A percentile compares a stretch with the other conserved stretches of the same genome.
These are phyloP conservation scores for Seriola quinqueradiata DNA, from an alignment of 2,113 vertebrate species.

Conservation along the genomic window DNA sequence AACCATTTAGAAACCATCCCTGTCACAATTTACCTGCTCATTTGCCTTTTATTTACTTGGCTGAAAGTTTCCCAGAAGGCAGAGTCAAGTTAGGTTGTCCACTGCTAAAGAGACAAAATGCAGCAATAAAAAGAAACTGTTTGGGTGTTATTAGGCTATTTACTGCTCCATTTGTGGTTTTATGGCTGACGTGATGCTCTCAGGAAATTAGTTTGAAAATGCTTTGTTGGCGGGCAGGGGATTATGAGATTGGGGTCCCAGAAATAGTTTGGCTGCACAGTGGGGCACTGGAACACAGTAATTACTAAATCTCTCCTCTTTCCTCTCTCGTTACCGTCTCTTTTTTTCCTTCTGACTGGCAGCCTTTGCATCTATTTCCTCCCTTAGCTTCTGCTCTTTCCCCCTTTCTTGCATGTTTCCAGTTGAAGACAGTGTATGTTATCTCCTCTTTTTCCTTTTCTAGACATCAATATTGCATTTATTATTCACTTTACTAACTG, in stretches of 20 bases:
- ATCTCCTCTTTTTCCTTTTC: not conserved
- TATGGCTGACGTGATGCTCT: slow-evolving; percentile 61
- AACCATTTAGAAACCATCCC: not conserved
- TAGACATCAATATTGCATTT: not conserved
- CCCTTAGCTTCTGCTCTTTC: not conserved
- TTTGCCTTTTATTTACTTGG: slow-evolving; percentile 43
- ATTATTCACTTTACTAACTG: not conserved
- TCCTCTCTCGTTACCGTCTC: slow-evolving; percentile 17
- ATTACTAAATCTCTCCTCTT: slow-evolving; percentile 56
- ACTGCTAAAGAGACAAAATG: slow-evolving; percentile 47
- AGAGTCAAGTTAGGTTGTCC: slow-evolving; percentile 35
- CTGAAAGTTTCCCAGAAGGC: slow-evolving; percentile 15
- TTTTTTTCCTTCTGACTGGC: slow-evolving; percentile 11
- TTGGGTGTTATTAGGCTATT: slow-evolving; percentile 68
- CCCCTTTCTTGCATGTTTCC: not conserved
- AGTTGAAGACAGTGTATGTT: not conserved
- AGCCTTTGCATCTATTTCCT: slow-evolving; percentile 13
- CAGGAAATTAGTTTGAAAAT: slow-evolving; percentile 74
- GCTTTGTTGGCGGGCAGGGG: slow-evolving; percentile 69
- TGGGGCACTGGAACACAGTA: slow-evolving; percentile 50
- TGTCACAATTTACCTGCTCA: slow-evolving; percentile 2
- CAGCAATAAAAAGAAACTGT: slow-evolving; percentile 46
- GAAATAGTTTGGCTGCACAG: slow-evolving; percentile 67
- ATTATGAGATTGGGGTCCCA: slow-evolving; percentile 73
- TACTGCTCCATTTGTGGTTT: slow-evolving; percentile 72